Percentiles rank a stretch among this genome's conserved stretches.
Evolutionary conservation across 2,797 vertebrate genomes (phyloP).

Genomic region (Lagorchestes hirsutus): DNA sequence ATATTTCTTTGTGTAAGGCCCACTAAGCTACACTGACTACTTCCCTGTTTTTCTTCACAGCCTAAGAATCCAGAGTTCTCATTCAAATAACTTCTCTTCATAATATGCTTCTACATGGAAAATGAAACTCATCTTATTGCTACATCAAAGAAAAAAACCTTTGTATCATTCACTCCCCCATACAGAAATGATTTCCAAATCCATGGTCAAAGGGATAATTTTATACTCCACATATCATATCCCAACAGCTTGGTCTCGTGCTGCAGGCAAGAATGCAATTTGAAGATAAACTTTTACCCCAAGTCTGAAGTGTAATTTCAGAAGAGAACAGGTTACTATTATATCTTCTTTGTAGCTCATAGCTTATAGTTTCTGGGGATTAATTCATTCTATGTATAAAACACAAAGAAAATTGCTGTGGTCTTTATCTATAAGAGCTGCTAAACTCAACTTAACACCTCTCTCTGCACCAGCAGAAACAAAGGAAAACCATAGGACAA

Average conservation of each 20-base stretch:
- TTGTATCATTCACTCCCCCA: conserved; percentile 65
- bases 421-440: conserved; percentile 47
- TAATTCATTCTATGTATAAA: conserved; percentile 71
- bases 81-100: conserved; percentile 59
- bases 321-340: conserved; percentile 67
- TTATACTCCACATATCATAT: conserved; percentile 61
- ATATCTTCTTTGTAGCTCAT: conserved; percentile 72
- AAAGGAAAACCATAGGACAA: conserved; percentile 44
- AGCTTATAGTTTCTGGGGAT: conserved; percentile 67
- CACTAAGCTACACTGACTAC: background rate
- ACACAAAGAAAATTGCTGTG: conserved; percentile 58
- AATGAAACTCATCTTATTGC: conserved; percentile 65
- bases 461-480: conserved; percentile 23
- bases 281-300: conserved; percentile 75
- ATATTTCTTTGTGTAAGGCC: background rate
- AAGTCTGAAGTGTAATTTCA: conserved; percentile 73
- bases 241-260: conserved; percentile 65
- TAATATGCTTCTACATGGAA: conserved; percentile 69
- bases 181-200: conserved; percentile 68
- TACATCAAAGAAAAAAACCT: conserved; percentile 64
- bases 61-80: conserved; percentile 26
- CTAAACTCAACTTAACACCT: conserved; percentile 62
- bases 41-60: background rate
- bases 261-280: conserved; percentile 60
- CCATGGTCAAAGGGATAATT: conserved; percentile 44